phyloP scores from a whole-genome alignment of 2,888 invertebrate species.

The Cremastinae sp. region DNA sequence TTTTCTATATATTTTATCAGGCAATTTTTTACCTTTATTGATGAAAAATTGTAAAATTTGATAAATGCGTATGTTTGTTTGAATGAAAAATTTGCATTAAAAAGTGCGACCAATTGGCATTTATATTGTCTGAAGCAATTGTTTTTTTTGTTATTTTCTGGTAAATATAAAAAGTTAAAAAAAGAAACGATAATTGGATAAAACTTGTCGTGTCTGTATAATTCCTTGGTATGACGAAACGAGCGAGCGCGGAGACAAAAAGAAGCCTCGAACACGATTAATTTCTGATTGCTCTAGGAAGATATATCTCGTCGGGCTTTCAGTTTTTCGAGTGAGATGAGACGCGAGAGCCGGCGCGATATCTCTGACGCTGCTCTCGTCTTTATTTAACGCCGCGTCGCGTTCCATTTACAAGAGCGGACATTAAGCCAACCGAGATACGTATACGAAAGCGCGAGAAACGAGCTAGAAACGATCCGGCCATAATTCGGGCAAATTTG shows the following conservation, averaged over 20 bases:
- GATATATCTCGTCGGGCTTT: conserved; percentile 31
- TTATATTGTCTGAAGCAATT: no score
- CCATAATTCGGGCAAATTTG: not conserved
- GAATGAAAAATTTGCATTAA: no score
- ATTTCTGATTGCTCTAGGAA: conserved; percentile 5
- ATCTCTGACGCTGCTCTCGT: conserved; percentile 52
- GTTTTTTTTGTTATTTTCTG: no score
- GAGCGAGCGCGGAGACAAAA: not conserved
- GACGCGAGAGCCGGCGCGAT: conserved; percentile 27
- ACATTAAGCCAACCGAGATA: conserved; percentile 26
- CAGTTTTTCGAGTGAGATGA: conserved; percentile 35
- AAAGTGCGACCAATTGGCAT: no score
- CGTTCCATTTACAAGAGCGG: conserved; percentile 69
- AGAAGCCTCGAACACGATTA: not conserved
- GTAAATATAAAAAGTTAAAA: no score
- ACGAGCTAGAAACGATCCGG: not conserved
- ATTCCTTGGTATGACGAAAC: not conserved
- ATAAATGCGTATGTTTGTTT: no score
- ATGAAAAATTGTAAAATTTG: no score
- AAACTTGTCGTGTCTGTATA: no score
- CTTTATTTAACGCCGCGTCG: conserved; percentile 67
- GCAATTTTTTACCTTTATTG: no score
- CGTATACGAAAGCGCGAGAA: not conserved
- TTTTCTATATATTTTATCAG: no score
- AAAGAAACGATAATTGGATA: no score